phyloP scores from a whole-genome alignment of 2,797 vertebrate genomes.

The Catharus ustulatus region DNA sequence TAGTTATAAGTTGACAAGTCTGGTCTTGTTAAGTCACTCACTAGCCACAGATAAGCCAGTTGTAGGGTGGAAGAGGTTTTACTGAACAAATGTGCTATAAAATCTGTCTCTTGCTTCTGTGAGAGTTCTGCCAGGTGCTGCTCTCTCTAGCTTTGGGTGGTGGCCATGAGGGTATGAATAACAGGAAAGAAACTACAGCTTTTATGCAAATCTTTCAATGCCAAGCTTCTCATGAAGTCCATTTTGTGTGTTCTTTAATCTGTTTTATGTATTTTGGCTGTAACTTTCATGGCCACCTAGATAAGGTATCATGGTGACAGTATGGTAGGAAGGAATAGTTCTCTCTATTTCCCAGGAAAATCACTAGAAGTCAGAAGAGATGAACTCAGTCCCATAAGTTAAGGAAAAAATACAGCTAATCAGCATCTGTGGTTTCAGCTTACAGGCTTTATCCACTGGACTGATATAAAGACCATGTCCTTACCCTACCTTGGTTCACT shows the following conservation, averaged over 20 bases:
- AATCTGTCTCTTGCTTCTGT: background rate
- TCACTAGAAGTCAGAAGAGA: background rate
- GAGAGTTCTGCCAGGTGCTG: background rate
- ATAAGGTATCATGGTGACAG: background rate
- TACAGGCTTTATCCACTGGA: background rate
- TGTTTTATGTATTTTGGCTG: background rate
- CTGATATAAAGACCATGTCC: background rate
- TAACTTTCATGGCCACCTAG: background rate
- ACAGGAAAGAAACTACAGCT: background rate
- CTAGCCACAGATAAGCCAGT: background rate
- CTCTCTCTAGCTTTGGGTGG: background rate
- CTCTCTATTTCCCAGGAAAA: background rate
- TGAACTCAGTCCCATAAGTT: rapidly evolving
- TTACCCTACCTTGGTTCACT: background rate
- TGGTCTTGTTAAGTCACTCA: background rate
- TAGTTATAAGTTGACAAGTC: rapidly evolving
- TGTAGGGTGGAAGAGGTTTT: background rate
- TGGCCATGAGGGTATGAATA: background rate
- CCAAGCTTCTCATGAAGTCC: background rate
- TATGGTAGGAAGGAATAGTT: background rate
- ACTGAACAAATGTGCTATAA: background rate
- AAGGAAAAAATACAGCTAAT: background rate
- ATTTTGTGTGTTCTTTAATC: background rate
- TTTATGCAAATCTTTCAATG: background rate
- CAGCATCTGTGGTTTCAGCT: background rate